Conservation (phyloP, 1,140 invertebrate species). For the Magallana gigas region DNA sequence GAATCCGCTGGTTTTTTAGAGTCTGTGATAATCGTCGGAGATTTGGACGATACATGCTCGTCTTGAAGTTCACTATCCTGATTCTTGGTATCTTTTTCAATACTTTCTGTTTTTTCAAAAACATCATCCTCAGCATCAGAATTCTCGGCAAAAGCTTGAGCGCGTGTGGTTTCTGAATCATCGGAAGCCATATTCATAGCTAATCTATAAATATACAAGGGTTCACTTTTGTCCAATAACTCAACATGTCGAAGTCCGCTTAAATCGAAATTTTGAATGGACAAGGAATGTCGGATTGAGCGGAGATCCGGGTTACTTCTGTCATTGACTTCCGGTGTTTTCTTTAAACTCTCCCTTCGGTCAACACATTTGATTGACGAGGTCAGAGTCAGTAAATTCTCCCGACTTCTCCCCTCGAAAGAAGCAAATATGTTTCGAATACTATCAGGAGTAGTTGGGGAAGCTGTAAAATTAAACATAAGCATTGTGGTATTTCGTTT, state of each 20-base stretch:
- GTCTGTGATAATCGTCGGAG: not conserved
- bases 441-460: constrained; percentile 38
- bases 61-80: not conserved
- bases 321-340: constrained; percentile 58
- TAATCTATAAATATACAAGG: constrained; percentile 63
- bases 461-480: not conserved
- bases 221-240: constrained; percentile 58
- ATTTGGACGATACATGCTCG: not conserved
- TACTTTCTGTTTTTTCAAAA: not conserved
- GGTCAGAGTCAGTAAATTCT: constrained; percentile 58
- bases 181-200: constrained; percentile 1
- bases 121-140: constrained; percentile 5
- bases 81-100: not conserved
- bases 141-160: not conserved
- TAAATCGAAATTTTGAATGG: constrained; percentile 64
- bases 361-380: constrained; percentile 63
- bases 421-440: constrained; percentile 66
- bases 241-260: constrained; percentile 54
- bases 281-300: constrained; percentile 51
- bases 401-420: constrained; percentile 65
- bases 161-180: not conserved
- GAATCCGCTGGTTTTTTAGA: not conserved
- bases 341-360: constrained; percentile 52
- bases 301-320: constrained; percentile 49
- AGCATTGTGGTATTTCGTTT: not conserved